Percentiles rank a stretch among this genome's conserved stretches.
phyloP scores from a whole-genome alignment of 2,888 invertebrate species.

The Tipula lateralis region DNA sequence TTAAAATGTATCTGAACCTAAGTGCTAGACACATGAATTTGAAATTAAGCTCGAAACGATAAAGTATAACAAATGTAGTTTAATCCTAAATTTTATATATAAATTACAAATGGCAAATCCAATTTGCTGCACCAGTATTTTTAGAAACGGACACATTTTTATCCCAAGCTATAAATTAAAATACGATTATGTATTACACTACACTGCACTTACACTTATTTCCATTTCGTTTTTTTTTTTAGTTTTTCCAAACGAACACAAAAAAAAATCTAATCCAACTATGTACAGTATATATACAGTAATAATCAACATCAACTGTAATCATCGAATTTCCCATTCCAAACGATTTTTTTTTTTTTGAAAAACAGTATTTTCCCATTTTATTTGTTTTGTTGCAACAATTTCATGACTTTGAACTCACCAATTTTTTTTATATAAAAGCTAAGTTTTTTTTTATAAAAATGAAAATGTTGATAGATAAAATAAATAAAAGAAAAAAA shows the following conservation, averaged over 20 bases:
- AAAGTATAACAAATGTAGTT: background rate
- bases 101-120: background rate
- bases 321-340: slow-evolving; percentile 11
- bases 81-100: background rate
- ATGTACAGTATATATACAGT: background rate
- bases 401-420: slow-evolving; percentile 19
- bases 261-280: background rate
- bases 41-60: no score
- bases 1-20: background rate
- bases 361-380: slow-evolving; percentile 13
- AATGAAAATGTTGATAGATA: slow-evolving; percentile 13
- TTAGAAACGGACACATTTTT: background rate
- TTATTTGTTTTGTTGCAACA: slow-evolving; percentile 4
- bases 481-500: slow-evolving; percentile 20
- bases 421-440: background rate
- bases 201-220: slow-evolving; percentile 3
- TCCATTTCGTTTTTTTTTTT: background rate
- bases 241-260: background rate
- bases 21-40: background rate
- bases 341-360: background rate
- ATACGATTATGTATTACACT: slow-evolving; percentile 9
- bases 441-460: background rate
- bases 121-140: background rate
- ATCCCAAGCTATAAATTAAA: slow-evolving; percentile 11
- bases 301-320: slow-evolving; percentile 6